Conservation (phyloP, 2,797 vertebrate genomes). For the Bufotes viridis region DNA sequence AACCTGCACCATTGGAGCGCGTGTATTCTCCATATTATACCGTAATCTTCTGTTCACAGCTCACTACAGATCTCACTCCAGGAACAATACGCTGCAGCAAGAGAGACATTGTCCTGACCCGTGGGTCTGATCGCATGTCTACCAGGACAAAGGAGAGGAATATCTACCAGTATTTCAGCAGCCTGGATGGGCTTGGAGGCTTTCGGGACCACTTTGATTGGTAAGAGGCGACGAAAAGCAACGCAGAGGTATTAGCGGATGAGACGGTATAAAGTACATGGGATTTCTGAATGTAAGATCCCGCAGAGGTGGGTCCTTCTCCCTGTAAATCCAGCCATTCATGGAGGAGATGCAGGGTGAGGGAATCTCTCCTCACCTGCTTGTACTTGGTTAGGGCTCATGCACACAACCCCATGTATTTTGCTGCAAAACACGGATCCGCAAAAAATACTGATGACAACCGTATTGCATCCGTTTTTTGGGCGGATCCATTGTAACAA, state of each 20-base stretch:
- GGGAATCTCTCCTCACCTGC: too few relatives aligned
- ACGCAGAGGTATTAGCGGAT: neutral
- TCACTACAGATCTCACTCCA: slow-evolving; percentile 75
- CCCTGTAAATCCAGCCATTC: too few relatives aligned
- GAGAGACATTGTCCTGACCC: slow-evolving; percentile 74
- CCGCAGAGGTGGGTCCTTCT: neutral
- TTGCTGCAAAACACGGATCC: too few relatives aligned
- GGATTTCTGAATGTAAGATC: neutral
- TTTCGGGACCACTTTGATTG: slow-evolving; percentile 91
- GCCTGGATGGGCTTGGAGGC: slow-evolving; percentile 79
- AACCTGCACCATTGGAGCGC: too few relatives aligned
- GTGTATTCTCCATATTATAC: neutral
- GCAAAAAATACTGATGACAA: too few relatives aligned
- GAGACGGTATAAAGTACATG: neutral
- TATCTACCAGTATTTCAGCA: slow-evolving; percentile 82
- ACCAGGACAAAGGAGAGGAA: slow-evolving; percentile 69
- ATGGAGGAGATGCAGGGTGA: too few relatives aligned
- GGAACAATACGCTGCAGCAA: slow-evolving; percentile 84
- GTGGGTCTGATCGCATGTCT: slow-evolving; percentile 69
- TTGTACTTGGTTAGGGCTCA: too few relatives aligned
- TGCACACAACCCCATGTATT: too few relatives aligned
- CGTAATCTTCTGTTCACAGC: slow-evolving; percentile 68
- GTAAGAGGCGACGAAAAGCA: slow-evolving; percentile 68
- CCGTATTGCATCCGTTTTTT: too few relatives aligned
- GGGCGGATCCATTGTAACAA: too few relatives aligned